Base-by-base conservation (phyloP, 2,797 vertebrate species). In the Gorsachius magnificus region DNA sequence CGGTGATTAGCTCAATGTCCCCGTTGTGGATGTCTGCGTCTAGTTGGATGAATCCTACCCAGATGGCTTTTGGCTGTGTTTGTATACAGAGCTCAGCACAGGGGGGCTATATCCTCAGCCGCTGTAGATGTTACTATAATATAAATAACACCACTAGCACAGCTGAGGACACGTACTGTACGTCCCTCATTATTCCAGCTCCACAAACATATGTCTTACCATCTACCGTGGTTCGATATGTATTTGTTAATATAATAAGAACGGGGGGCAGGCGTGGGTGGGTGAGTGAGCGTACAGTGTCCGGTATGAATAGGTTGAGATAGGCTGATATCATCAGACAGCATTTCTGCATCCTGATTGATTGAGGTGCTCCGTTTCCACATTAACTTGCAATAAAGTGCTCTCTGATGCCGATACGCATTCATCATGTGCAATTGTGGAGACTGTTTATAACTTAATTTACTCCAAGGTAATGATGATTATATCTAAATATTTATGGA, bases 401-500 rank as follows among this genome's bases (percentile, higher is more conserved):
- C 92, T 96, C 87, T 94, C 91, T 87, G 83, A 91, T 87, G 93
- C 93, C 33, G 70, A 96, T 89, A 95, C 1, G 6, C 96, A 96
- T 97, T 97, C 90, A 95, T 97, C 97, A 97, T 88, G 93, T 72
- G 89, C 96, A 94, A 91, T 95, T 97, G 92, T 95, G 95, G 95
- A 94, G 95, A 94, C 95, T 95, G 96, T 95, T 97, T 97, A 97
- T 97, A 97, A 97, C 96, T 97, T 97, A 97, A 97, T 97, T 97
- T 97, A 95, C 96, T 96, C 94, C 76, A 21, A 92, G 93, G 95
- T 97, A 96, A 97, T 97, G 95, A 96, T 96, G 97, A 97, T 97
- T 93, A 94, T 97, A 96, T 96, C 97, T 97, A 97, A 97, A 97
- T 96, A 97, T 97, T 97, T 97, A 97, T 97, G 96, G 97, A 96